Evolutionary conservation across 2,888 invertebrate genomes (phyloP).

Genomic region (Rhagonycha lutea): DNA sequence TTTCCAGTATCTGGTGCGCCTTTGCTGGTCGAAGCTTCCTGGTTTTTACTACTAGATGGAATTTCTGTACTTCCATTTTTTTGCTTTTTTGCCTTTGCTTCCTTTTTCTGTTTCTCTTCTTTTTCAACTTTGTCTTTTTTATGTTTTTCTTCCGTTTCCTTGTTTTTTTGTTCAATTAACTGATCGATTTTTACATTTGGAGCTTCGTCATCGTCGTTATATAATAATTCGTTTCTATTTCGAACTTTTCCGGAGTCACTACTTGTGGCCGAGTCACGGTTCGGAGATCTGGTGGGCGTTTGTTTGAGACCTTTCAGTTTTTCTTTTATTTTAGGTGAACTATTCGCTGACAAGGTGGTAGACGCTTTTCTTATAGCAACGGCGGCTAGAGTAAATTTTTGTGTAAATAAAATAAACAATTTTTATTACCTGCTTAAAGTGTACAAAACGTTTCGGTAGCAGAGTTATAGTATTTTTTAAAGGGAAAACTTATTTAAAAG

Average conservation of each 20-base stretch:
- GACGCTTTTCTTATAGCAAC: constrained; percentile 58
- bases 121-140: constrained; percentile 44
- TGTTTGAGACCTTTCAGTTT: neutral
- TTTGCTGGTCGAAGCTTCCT: constrained; percentile 28
- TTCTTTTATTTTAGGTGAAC: constrained; percentile 6
- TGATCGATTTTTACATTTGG: constrained; percentile 56
- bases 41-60: constrained; percentile 4
- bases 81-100: constrained; percentile 4
- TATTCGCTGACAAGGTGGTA: constrained; percentile 20
- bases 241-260: constrained; percentile 36
- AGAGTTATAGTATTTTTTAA: too few species aligned
- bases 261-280: constrained; percentile 30
- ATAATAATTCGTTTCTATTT: constrained; percentile 56
- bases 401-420: neutral
- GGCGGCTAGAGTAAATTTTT: constrained; percentile 50
- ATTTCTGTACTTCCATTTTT: constrained; percentile 8
- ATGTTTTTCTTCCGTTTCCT: constrained; percentile 44
- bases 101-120: constrained; percentile 22
- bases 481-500: too few species aligned
- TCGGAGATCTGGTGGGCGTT: neutral
- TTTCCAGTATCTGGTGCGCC: constrained; percentile 17
- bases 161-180: constrained; percentile 51
- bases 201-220: constrained; percentile 56
- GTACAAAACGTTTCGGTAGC: too few species aligned
- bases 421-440: too few species aligned